Evolutionary conservation across 2,797 vertebrate genomes (phyloP), one percentile per base, ranked within the genome.

Genomic region (Lateolabrax maculatus): DNA sequence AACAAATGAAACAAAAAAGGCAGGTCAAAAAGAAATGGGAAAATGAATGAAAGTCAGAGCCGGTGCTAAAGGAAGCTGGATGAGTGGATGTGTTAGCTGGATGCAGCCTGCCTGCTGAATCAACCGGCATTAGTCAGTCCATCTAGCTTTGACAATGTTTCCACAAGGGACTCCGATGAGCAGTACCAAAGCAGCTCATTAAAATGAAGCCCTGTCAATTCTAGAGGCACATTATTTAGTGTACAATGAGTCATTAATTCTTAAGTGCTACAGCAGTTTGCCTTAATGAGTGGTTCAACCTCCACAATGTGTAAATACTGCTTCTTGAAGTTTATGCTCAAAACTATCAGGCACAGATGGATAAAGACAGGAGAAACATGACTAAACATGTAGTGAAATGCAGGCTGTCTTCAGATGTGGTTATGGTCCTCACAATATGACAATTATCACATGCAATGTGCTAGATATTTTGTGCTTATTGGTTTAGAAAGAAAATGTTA

Each of bases 161-260:
- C 15, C 55, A 60, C 57, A 9, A 25, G 48, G 39, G 67, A 72
- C 67, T 57, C 6, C 0, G 41, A 55, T 39, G 62, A 61, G 21
- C 3, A 23, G 53, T 5, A 52, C 13, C 48, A 48, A 55, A 63
- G 53, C 71, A 56, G 71, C 75, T 90, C 84, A 81, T 91, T 89
- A 87, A 83, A 68, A 83, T 60, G 34, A 80, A 82, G 70, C 31
- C 39, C 51, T 75, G 78, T 89, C 77, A 73, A 78, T 86, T 87
- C 79, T 48, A 55, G 41, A 49, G 46, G 53, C 48, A 44, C 74
- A n/a, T 71, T 79, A 81, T 89, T 88, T 82, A 75, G 67, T 48
- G 62, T 71, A 46, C 58, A 73, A 75, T 71, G 76, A 85, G 71
- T 70, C 71, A 81, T 84, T 88, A 61, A 83, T 85, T 78, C 84